These are phyloP conservation scores for Jaculus jaculus DNA, from an alignment of 2,113 vertebrate species.

Conservation along the genomic window DNA sequence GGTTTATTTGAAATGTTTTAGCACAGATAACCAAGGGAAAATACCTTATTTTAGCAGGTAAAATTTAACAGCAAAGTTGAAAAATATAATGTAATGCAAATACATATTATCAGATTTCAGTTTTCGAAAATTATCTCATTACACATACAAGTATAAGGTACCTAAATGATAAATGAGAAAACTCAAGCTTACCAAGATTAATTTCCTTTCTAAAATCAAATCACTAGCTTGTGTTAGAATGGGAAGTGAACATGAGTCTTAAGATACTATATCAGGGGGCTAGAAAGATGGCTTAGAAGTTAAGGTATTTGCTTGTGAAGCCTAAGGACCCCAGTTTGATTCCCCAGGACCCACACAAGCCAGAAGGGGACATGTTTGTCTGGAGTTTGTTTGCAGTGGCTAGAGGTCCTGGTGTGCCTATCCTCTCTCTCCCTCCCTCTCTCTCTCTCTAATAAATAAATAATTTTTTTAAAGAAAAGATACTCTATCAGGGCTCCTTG, in stretches of 20 bases:
- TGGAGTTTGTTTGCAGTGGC: no score
- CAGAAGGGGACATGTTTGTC: no score
- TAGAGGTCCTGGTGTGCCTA: no score
- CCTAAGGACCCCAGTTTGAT: no score
- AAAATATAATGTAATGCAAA: not conserved
- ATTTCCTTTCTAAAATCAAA: not conserved
- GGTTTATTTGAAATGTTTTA: constrained; percentile 45
- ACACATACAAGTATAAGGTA: not conserved
- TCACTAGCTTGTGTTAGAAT: not conserved
- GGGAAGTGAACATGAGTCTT: not conserved
- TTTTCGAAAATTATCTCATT: not conserved
- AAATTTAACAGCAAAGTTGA: not conserved
- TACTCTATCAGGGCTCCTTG: no score
- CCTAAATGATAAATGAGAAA: constrained; percentile 10
- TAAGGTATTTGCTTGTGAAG: no score
- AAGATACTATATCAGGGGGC: no score
- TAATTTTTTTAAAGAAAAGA: no score
- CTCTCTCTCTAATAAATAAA: no score
- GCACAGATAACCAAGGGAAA: not conserved
- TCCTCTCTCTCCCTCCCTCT: no score
- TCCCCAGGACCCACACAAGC: no score
- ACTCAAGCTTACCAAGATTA: not conserved
- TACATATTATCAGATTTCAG: not conserved
- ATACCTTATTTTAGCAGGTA: not conserved
- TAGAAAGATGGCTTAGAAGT: no score